Evolutionary conservation across 1,140 invertebrate genomes (phyloP), one percentile per base, ranked within the genome.

Genomic region (Rhopalosiphum maidis): DNA sequence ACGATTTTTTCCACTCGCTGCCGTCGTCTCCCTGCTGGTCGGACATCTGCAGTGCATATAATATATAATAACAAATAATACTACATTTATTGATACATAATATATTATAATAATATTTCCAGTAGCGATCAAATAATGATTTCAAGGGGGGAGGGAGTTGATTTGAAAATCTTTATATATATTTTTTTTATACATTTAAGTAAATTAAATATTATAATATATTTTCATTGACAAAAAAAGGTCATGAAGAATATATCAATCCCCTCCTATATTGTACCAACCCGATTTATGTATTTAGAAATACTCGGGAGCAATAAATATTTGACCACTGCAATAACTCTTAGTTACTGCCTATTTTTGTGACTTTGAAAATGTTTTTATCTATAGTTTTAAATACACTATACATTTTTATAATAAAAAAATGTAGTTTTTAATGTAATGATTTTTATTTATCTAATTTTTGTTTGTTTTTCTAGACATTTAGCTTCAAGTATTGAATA

Each of bases 11-110:
- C 82, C 82, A 83, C 22, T 41, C 37, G 82, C 82, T 35, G 37
- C 82, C 82, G 37, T 83, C 82, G 82, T 41, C 37, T 83, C 82
- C 82, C 82, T 87, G 41, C 41, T 46, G 23, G 83, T 85, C 83
- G 35, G 83, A 85, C 83, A 85, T 85, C 82, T 41, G 30, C 60
- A 35, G 60, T 77, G 60, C 60, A 77, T 77, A 77, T n/a, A 77
- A 77, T 77, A 77, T 77, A 18, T 18, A 77, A 77, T 35, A 77
- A 77, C 30, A n/a, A 30, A n/a, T n/a, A 18, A 77, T 77, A 77
- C 0, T 77, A 18, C 60, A 5, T 77, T 77, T n/a, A n/a, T 77
- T n/a, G 5, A 77, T 77, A n/a, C 3, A 68, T n/a, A 68, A 68
- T 68, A n/a, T n/a, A 15, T 41, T 41, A 41, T 41, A 41, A 41